Evolutionary conservation across 2,797 vertebrate species (phyloP), one percentile per base, ranked within the genome.

Genomic region (Pelochelys cantorii): DNA sequence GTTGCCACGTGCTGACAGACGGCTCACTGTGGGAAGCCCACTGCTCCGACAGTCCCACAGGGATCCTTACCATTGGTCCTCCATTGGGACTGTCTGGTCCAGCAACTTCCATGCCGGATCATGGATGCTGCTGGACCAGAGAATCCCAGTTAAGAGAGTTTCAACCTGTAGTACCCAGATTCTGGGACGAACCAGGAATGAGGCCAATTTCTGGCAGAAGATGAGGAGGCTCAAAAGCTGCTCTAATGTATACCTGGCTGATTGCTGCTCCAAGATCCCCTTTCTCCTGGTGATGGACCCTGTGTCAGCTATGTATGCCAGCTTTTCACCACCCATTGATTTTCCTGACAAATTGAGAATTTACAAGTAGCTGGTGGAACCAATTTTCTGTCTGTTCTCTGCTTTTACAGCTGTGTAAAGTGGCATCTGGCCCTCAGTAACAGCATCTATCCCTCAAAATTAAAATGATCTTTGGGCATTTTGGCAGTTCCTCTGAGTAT

Each of bases 371-470:
- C 37, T 23, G 5, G 71, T 62, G 52, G 2, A 29, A 71, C 4
- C 81, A 34, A 11, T 85, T 94, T 90, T 84, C 81, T 87, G 13
- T 0, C 29, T n/a, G 27, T 48, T 87, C 53, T 86, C 12, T 13
- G 2, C 62, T 75, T 34, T 65, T 87, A 87, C 82, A 55, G 56
- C 77, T 94, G 80, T 37, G 56, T 23, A 55, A 84, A 4, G 42
- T n/a, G 86, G 78, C 31, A 68, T 29, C 85, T 80, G 56, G n/a
- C 31, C 65, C 31, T 68, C 65, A 86, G 25, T 86, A 90, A 89
- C 95, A 93, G 84, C 82, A 95, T 75, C 83, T 75, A 83, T 92
- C 84, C 93, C 86, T 82, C 86, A 91, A 86, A 82, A 87, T 94
- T 84, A 96, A 95, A 94, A 88, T 29, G 17, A 86, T 94, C 89